These are phyloP conservation scores for Leptarthrus brevirostris DNA, from an alignment of 2,888 invertebrate genomes.

Conservation along the genomic window DNA sequence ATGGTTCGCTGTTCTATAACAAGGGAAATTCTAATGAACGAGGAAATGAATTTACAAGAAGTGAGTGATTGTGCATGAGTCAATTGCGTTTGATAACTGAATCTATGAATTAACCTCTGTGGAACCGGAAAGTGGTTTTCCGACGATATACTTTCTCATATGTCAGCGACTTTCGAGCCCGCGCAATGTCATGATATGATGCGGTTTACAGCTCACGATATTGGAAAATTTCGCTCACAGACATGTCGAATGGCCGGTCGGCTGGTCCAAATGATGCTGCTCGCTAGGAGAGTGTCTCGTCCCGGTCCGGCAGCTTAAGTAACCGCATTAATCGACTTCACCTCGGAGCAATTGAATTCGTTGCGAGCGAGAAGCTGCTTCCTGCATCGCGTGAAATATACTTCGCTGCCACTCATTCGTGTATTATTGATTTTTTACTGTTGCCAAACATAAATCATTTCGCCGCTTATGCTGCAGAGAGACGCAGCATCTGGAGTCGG, in stretches of 20 bases:
- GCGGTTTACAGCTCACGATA: background rate
- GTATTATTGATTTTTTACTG: slow-evolving; percentile 21
- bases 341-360: background rate
- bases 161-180: background rate
- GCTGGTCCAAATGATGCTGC: background rate
- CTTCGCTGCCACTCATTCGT: slow-evolving; percentile 6
- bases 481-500: background rate
- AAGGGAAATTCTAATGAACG: slow-evolving; percentile 27
- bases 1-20: background rate
- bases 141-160: slow-evolving; percentile 7
- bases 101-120: background rate
- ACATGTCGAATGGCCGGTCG: background rate
- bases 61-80: slow-evolving; percentile 4
- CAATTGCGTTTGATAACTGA: background rate
- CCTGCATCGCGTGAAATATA: slow-evolving; percentile 21
- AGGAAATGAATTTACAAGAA: slow-evolving; percentile 31
- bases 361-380: background rate
- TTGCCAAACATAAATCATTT: background rate
- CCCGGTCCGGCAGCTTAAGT: background rate
- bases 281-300: background rate
- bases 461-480: background rate
- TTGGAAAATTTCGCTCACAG: background rate
- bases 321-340: background rate
- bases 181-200: background rate
- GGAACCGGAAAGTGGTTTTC: slow-evolving; percentile 21